phyloP scores from a whole-genome alignment of 2,113 vertebrate species.

The Rhinolophus ferrumequinum region DNA sequence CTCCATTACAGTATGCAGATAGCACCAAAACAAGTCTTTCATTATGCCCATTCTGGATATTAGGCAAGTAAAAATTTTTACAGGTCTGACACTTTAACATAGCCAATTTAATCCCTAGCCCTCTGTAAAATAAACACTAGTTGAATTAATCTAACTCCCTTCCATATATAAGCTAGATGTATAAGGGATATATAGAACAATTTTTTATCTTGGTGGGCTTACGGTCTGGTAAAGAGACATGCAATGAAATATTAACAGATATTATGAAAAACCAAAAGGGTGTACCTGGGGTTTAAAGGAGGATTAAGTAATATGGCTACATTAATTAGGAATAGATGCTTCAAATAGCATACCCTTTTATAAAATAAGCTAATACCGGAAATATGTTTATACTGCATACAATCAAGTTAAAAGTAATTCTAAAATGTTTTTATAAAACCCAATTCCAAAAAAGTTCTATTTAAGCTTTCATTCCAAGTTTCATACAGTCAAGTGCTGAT shows the following conservation, averaged over 20 bases:
- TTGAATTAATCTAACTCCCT: neutral
- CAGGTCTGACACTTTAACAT: neutral
- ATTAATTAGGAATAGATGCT: neutral
- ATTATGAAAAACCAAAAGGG: neutral
- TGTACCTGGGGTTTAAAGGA: neutral
- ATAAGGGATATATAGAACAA: neutral
- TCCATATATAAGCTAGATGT: neutral
- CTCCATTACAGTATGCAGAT: neutral
- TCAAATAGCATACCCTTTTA: neutral
- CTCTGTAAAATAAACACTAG: neutral
- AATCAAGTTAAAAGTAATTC: neutral
- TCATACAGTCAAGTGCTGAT: neutral
- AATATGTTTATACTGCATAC: neutral
- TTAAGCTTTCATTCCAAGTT: slow-evolving; percentile 2
- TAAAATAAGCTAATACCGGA: neutral
- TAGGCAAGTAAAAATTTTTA: neutral
- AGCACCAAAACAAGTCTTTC: neutral
- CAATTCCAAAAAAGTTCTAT: neutral
- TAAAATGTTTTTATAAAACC: neutral
- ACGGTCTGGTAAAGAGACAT: neutral
- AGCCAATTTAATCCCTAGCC: neutral
- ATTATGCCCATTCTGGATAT: neutral
- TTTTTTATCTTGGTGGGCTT: neutral
- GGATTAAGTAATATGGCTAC: neutral
- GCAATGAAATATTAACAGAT: neutral